These are phyloP conservation scores for Dendroctonus ponderosae DNA, from an alignment of 1,140 invertebrate genomes.

Conservation along the genomic window DNA sequence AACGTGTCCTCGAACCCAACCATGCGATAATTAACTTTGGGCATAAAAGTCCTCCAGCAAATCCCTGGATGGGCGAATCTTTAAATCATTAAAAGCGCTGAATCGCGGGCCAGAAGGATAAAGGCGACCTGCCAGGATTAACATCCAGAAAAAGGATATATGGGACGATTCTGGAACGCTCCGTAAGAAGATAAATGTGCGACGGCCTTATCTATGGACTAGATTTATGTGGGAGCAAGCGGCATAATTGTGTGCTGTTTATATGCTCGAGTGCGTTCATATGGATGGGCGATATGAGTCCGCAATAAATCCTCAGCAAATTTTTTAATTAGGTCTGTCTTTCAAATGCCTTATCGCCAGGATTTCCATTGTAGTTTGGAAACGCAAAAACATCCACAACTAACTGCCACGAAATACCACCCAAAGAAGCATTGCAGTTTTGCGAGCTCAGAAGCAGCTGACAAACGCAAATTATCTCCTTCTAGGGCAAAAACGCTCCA, in stretches of 20 bases:
- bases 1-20: no score
- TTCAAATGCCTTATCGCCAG: no score
- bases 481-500: no score
- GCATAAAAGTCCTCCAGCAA: slow-evolving; percentile 10
- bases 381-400: no score
- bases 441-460: no score
- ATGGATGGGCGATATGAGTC: no score
- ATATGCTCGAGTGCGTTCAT: slow-evolving; percentile 29
- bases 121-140: slow-evolving; percentile 38
- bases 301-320: no score
- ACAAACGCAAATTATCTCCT: no score
- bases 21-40: slow-evolving; percentile 9
- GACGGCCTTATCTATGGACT: slow-evolving; percentile 35
- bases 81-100: slow-evolving; percentile 42
- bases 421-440: no score
- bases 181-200: slow-evolving; percentile 41
- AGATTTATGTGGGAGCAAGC: slow-evolving; percentile 39
- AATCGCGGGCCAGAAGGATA: slow-evolving; percentile 33
- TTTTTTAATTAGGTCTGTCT: no score
- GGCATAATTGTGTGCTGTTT: slow-evolving; percentile 42
- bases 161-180: slow-evolving; percentile 35
- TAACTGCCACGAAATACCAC: no score
- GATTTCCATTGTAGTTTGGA: no score
- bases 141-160: slow-evolving; percentile 40
- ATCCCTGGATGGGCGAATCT: slow-evolving; percentile 9